A percentile compares a stretch with the other conserved stretches of the same genome.
phyloP scores from a whole-genome alignment of 2,113 vertebrate genomes.

The Picathartes gymnocephalus region DNA sequence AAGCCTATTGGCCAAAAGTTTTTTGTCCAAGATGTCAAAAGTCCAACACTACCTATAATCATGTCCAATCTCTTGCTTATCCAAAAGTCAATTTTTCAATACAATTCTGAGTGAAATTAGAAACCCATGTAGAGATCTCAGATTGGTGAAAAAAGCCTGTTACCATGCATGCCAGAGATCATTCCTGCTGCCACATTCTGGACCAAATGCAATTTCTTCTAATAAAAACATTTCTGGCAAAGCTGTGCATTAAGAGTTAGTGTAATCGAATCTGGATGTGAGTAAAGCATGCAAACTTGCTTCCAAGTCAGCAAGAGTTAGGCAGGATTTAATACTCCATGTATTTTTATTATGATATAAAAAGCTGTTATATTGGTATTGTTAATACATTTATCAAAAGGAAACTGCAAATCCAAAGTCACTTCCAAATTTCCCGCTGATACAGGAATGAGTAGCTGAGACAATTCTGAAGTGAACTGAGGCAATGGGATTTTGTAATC shows the following conservation, averaged over 20 bases:
- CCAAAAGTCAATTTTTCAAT: conserved; percentile 64
- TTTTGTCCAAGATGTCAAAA: conserved; percentile 49
- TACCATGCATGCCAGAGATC: conserved; percentile 58
- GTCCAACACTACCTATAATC: conserved; percentile 62
- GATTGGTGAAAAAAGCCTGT: conserved; percentile 39
- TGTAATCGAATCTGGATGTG: conserved; percentile 70
- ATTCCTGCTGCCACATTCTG: conserved; percentile 67
- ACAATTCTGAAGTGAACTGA: conserved; percentile 19
- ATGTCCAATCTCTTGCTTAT: conserved; percentile 51
- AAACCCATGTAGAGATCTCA: conserved; percentile 54
- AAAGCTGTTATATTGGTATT: conserved; percentile 58
- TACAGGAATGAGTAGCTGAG: conserved; percentile 48
- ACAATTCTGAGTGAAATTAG: conserved; percentile 57
- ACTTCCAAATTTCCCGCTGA: conserved; percentile 55
- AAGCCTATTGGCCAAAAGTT: conserved; percentile 22
- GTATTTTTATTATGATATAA: conserved; percentile 71
- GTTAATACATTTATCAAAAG: conserved; percentile 62
- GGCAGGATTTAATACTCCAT: conserved; percentile 64
- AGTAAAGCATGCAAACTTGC: conserved; percentile 65
- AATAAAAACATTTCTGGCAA: conserved; percentile 69
- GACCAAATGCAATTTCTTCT: conserved; percentile 58
- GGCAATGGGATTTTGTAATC: conserved; percentile 29
- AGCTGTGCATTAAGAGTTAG: conserved; percentile 40
- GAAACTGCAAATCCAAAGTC: conserved; percentile 18
- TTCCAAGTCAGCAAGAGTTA: conserved; percentile 72